Evolutionary conservation across 2,113 vertebrate species (phyloP), one percentile per base, ranked within the genome.

Genomic region (Tragelaphus scriptus): DNA sequence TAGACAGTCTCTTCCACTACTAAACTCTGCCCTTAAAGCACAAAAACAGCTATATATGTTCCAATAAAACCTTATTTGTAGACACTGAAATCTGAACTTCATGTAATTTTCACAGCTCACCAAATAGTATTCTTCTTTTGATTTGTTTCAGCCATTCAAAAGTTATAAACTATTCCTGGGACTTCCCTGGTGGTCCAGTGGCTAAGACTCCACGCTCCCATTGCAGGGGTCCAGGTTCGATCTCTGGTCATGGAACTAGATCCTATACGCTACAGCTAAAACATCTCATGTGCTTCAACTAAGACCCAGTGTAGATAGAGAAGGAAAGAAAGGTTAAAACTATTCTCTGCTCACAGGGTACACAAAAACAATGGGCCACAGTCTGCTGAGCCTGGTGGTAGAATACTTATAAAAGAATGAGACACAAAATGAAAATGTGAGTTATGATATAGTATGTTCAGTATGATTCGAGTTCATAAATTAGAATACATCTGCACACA

Each of bases 31-130:
- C 40, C 51, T 10, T 53, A 44, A 91, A 58, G 26, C 32, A 40
- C 17, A 21, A 58, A 36, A 88, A 81, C 30, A 36, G 55, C 26
- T 26, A 77, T 2, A 89, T 51, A 16, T 44, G 77, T 89, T 85
- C 55, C 94, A 88, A 77, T 88, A 90, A 96, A 96, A 92, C 85
- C 92, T 94, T 75, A 96, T 90, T 92, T 75, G 65, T 56, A 47
- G 47, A 85, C 36, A 49, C n/a, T 88, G 68, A 79, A 49, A 85
- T 91, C 15, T 94, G 36, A 95, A 77, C 59, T 49, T 61, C n/a
- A 26, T n/a, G 36, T 71, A 56, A 79, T 56, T 56, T 85, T 85
- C 61, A 90, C 23, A 16, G 16, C 36, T 51, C 53, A 88, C 47
- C 32, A 77, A 26, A 65, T 1, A 53, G 71, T 13, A 58, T 25